Conservation (phyloP, 2,888 invertebrate genomes). For the Rhimphoctona megacephalus region DNA sequence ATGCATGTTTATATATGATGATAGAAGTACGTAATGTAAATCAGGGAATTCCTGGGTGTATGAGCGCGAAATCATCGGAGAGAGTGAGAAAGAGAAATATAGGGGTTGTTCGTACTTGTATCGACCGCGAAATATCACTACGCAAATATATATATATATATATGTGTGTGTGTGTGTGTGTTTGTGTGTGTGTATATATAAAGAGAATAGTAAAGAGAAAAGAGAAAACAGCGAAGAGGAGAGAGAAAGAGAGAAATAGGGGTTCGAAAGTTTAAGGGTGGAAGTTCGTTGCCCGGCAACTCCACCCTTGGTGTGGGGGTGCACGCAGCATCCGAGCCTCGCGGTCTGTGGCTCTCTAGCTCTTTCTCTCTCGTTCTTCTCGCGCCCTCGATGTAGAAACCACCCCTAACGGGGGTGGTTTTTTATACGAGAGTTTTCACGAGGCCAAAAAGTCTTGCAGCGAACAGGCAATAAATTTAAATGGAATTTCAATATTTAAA, state of each 20-base stretch:
- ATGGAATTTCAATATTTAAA: neutral
- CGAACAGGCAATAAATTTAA: neutral
- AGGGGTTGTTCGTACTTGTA: conserved; percentile 59
- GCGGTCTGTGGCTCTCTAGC: conserved; percentile 30
- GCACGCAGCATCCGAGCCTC: conserved; percentile 55
- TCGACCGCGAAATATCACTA: conserved; percentile 67
- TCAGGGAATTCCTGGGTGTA: conserved; percentile 83
- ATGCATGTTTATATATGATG: neutral
- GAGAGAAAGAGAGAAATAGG: conserved; percentile 64
- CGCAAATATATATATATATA: conserved; percentile 2
- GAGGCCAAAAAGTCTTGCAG: conserved; percentile 1
- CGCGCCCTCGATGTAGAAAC: conserved; percentile 21
- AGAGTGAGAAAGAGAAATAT: conserved; percentile 32
- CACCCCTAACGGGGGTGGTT: conserved; percentile 15
- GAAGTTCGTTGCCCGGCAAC: conserved; percentile 84
- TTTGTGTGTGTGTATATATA: neutral
- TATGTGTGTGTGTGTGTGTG: too few relatives aligned
- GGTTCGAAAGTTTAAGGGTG: conserved; percentile 81
- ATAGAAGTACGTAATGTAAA: conserved; percentile 76
- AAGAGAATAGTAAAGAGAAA: conserved; percentile 36
- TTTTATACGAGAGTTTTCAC: neutral
- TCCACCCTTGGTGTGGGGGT: conserved; percentile 69
- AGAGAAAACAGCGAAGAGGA: conserved; percentile 57
- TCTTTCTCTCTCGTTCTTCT: conserved; percentile 44
- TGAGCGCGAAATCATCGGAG: conserved; percentile 69